phyloP scores from a whole-genome alignment of 35 echinoderm and acorn worm genomes.

The Acanthaster planci region DNA sequence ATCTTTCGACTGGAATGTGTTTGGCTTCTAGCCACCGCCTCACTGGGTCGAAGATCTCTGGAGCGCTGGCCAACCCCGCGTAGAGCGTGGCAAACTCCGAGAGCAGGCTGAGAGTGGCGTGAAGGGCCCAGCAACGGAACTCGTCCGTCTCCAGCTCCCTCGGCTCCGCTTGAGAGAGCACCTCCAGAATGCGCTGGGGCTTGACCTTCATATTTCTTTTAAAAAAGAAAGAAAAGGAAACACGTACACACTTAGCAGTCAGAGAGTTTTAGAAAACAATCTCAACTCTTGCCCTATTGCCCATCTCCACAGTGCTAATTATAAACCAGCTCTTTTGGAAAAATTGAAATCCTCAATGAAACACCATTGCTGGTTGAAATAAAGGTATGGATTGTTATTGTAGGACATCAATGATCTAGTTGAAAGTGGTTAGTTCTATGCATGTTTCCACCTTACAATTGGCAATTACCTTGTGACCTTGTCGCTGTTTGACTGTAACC shows the following conservation, averaged over 20 bases:
- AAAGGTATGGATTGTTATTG: too few relatives aligned
- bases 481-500: not conserved
- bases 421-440: too few relatives aligned
- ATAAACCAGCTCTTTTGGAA: too few relatives aligned
- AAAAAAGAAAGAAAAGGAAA: not conserved
- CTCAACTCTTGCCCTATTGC: too few relatives aligned
- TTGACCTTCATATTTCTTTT: slow-evolving; percentile 8
- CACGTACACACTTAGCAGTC: too few relatives aligned
- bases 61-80: slow-evolving; percentile 56
- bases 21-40: slow-evolving; percentile 25
- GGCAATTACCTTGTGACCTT: slow-evolving; percentile 25
- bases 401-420: too few relatives aligned
- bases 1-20: slow-evolving; percentile 40
- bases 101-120: slow-evolving; percentile 61
- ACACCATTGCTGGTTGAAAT: too few relatives aligned
- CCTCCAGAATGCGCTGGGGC: not conserved
- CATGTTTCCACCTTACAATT: too few relatives aligned
- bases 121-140: slow-evolving; percentile 62
- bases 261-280: too few relatives aligned
- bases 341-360: too few relatives aligned
- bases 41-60: slow-evolving; percentile 76
- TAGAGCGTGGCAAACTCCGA: slow-evolving; percentile 67
- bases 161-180: not conserved
- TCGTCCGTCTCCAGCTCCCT: slow-evolving; percentile 70
- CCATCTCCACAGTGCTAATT: too few relatives aligned